A percentile compares a stretch with the other conserved stretches of the same genome.
Evolutionary conservation across 2,888 invertebrate species (phyloP).

Genomic region (Pocota personata): DNA sequence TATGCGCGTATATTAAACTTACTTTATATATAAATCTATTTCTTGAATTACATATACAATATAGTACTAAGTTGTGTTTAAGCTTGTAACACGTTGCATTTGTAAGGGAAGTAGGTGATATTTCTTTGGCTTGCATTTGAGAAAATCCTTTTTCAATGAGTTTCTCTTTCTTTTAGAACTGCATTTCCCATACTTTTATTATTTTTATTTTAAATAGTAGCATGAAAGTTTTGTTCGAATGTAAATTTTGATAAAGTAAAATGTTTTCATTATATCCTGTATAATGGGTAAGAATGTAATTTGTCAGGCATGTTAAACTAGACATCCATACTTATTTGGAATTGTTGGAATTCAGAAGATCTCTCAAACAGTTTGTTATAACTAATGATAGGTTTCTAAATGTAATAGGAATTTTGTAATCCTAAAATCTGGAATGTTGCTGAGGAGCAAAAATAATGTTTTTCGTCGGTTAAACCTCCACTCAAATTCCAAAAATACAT

Average conservation of each 20-base stretch:
- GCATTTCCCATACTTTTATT: slow-evolving; percentile 37
- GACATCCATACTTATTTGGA: too few species aligned
- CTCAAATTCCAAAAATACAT: too few species aligned
- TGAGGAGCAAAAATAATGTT: too few species aligned
- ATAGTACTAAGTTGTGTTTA: slow-evolving; percentile 64
- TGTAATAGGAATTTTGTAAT: too few species aligned
- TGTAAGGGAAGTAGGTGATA: slow-evolving; percentile 74
- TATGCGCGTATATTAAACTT: slow-evolving; percentile 20
- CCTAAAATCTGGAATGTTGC: too few species aligned
- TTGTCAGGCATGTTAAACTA: too few species aligned
- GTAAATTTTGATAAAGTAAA: too few species aligned
- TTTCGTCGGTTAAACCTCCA: too few species aligned
- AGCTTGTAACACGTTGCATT: slow-evolving; percentile 61
- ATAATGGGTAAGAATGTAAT: not conserved
- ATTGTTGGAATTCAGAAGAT: too few species aligned
- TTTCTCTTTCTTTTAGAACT: not conserved
- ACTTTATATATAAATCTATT: not conserved
- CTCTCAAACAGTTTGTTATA: too few species aligned
- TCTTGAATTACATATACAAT: slow-evolving; percentile 35
- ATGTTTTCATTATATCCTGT: not conserved
- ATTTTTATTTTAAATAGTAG: not conserved
- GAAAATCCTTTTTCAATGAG: not conserved
- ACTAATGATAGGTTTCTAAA: too few species aligned
- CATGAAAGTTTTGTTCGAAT: not conserved
- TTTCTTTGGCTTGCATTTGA: not conserved